These are phyloP conservation scores for Uromys caudimaculatus DNA, from an alignment of 2,797 vertebrate species.

Conservation along the genomic window DNA sequence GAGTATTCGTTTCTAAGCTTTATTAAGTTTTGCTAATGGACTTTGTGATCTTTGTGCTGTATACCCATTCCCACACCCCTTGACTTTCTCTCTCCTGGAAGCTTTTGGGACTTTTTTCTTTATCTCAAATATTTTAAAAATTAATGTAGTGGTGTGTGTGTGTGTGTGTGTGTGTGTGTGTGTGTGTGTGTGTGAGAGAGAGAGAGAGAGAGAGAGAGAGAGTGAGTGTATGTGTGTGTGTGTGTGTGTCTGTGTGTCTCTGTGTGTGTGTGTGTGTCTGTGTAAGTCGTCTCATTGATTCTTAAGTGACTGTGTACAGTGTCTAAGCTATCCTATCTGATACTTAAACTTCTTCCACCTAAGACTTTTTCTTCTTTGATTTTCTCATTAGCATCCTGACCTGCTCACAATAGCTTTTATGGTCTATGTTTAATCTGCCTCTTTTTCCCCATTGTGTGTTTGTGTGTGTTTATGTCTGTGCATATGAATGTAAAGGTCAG, in stretches of 20 bases:
- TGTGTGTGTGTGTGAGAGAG: not conserved
- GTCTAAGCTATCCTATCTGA: not conserved
- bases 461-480: not conserved
- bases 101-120: not conserved
- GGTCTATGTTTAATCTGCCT: not conserved
- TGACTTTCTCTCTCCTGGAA: not conserved
- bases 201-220: too few species aligned
- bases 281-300: not conserved
- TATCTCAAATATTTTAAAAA: not conserved
- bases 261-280: not conserved
- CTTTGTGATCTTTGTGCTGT: not conserved
- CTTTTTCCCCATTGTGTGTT: not conserved
- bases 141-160: not conserved
- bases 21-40: not conserved
- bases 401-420: not conserved
- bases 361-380: conserved; percentile 12
- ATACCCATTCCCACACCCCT: not conserved
- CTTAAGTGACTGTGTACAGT: not conserved
- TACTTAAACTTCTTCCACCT: not conserved
- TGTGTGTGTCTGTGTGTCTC: not conserved
- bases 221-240: too few species aligned
- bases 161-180: not conserved
- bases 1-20: not conserved
- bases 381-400: not conserved
- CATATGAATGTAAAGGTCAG: not conserved